Evolutionary conservation across 2,113 vertebrate genomes (phyloP).

Genomic region (Tringa solitaria): DNA sequence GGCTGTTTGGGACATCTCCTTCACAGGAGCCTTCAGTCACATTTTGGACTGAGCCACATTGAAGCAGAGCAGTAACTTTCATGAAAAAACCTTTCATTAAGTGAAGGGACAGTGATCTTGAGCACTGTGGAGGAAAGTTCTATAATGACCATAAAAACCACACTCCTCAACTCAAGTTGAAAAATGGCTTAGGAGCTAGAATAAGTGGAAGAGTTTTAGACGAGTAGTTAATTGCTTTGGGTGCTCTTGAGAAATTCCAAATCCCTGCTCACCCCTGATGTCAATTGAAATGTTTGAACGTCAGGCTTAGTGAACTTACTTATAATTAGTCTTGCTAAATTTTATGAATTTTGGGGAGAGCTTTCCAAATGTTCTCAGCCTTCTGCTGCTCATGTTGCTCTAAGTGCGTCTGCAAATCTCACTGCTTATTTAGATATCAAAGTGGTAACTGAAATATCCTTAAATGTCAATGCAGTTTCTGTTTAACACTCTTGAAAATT

Average conservation of each 20-base stretch:
- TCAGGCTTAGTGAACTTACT: background rate
- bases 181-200: background rate
- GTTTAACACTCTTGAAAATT: background rate
- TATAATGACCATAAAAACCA: background rate
- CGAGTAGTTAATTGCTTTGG: background rate
- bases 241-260: background rate
- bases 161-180: background rate
- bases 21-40: background rate
- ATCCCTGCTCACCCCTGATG: background rate
- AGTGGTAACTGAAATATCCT: slow-evolving; percentile 29
- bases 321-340: slow-evolving; percentile 55
- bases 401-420: background rate
- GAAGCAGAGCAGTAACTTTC: background rate
- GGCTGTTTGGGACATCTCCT: fast-evolving
- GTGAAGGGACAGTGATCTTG: background rate
- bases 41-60: fast-evolving
- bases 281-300: background rate
- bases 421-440: slow-evolving; percentile 26
- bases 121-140: fast-evolving
- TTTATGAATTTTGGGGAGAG: background rate
- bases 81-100: background rate
- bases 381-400: slow-evolving; percentile 47
- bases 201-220: background rate
- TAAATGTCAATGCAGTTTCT: slow-evolving; percentile 43
- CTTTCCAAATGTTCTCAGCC: slow-evolving; percentile 48